Base-by-base conservation (phyloP, 2,113 vertebrate genomes). In the Neolamprologus toae region DNA sequence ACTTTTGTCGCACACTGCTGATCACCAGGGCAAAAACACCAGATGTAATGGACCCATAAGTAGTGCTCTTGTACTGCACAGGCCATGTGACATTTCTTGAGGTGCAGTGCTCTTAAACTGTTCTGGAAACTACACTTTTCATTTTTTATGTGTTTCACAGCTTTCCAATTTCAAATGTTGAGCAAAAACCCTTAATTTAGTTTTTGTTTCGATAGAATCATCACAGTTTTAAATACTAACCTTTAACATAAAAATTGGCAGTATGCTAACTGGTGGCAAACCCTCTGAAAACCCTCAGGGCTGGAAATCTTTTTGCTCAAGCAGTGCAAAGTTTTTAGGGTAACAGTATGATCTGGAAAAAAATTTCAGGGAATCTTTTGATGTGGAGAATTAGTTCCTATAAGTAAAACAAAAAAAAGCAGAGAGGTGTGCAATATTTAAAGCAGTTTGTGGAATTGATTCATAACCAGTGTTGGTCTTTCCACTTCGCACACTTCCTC, bases 401-500 rank as follows among this genome's bases (percentile, higher is more conserved):
- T 76, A 79, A 76, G 6, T 10, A 47, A 45, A 73, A 10, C 23
- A 68, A 21, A 66, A 66, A 71, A 53, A 37, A 68, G 2, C 10
- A 61, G 9, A 81, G n/a, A 82, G 11, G 4, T 26, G 23, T 81
- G 28, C 9, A 7, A 31, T 86, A 88, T 92, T 92, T 81, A 90
- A 92, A 66, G 26, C 21, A 79, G 63, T 88, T 71, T 90, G 66
- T 90, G 83, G 85, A 92, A 94, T 78, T 88, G 82, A 93, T 90
- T 91, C 86, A 84, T 90, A 79, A 85, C 16, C 16, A 81, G 5
- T 5, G 0, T 51, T 28, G 55, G 81, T 89, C 21, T 90, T 91
- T 92, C 89, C 92, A 90, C 86, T 13, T 78, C 92, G 82, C 92
- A 96, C 95, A 78, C 88, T 94, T 94, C 91, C 82, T 91, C 90